A percentile compares a stretch with the other conserved stretches of the same genome.
Conservation (phyloP, 1,140 invertebrate species). For the Apocrypta bakeri region DNA sequence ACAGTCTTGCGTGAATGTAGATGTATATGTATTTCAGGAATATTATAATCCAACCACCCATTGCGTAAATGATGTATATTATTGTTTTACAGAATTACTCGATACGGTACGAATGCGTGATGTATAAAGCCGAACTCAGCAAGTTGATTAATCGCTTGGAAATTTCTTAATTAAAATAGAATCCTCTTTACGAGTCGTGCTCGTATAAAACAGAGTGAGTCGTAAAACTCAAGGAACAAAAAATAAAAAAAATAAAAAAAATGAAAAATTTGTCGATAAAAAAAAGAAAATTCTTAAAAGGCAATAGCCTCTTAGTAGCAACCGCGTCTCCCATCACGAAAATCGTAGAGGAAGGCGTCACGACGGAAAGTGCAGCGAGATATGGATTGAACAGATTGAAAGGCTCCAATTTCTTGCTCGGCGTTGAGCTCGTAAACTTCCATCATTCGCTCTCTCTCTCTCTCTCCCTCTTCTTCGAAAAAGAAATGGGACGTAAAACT, state of each 20-base stretch:
- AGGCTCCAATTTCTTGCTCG: conserved; percentile 48
- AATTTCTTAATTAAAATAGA: too few relatives aligned
- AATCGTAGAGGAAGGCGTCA: neutral
- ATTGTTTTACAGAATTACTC: too few relatives aligned
- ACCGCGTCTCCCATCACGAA: neutral
- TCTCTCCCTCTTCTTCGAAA: conserved; percentile 34
- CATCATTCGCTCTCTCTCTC: conserved; percentile 19
- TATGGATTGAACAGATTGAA: conserved; percentile 47
- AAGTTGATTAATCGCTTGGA: too few relatives aligned
- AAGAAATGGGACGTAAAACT: conserved; percentile 36
- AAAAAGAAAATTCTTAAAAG: neutral
- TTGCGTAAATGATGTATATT: too few relatives aligned
- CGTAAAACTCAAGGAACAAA: too few relatives aligned
- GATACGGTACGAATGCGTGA: too few relatives aligned
- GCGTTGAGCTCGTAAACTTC: conserved; percentile 35
- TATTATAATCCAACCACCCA: too few relatives aligned
- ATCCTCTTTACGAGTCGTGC: too few relatives aligned
- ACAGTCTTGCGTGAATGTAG: too few relatives aligned
- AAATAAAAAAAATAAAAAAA: too few relatives aligned
- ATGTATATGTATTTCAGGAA: too few relatives aligned
- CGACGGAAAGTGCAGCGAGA: conserved; percentile 24
- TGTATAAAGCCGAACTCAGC: too few relatives aligned
- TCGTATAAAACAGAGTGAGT: neutral
- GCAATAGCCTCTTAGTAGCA: neutral
- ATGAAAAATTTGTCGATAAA: neutral